Conservation (phyloP, 2,113 vertebrate genomes). For the Nothocercus nigrocapillus region DNA sequence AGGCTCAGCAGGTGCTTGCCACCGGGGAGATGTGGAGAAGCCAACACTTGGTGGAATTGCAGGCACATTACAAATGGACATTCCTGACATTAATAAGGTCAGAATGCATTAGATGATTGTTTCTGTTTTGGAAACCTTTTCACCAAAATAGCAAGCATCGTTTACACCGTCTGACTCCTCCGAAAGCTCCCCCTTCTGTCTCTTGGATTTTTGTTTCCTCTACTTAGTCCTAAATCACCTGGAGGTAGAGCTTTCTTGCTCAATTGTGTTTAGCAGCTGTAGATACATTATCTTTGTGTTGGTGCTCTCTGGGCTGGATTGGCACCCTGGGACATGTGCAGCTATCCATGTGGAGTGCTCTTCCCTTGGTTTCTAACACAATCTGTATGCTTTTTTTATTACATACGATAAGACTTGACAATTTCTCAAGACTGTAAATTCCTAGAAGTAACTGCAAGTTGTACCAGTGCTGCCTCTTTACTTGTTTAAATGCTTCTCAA, state of each 20-base stretch:
- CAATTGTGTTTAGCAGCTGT: fast-evolving
- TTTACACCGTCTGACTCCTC: not conserved
- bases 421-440: not conserved
- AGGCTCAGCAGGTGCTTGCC: not conserved
- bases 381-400: not conserved
- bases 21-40: not conserved
- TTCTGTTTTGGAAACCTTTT: not conserved
- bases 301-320: fast-evolving
- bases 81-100: not conserved
- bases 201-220: not conserved
- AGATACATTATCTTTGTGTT: not conserved
- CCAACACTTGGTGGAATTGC: not conserved
- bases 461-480: not conserved
- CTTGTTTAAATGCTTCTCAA: slow-evolving; percentile 15
- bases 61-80: not conserved
- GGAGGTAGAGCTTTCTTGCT: not conserved
- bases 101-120: fast-evolving
- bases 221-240: not conserved
- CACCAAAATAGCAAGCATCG: not conserved
- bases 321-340: not conserved
- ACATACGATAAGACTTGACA: fast-evolving
- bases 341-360: fast-evolving
- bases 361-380: not conserved
- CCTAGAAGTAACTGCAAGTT: not conserved
- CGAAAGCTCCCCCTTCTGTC: not conserved